Evolutionary conservation across 2,888 invertebrate species (phyloP), one percentile per base, ranked within the genome.

Genomic region (Coenonympha glycerion): DNA sequence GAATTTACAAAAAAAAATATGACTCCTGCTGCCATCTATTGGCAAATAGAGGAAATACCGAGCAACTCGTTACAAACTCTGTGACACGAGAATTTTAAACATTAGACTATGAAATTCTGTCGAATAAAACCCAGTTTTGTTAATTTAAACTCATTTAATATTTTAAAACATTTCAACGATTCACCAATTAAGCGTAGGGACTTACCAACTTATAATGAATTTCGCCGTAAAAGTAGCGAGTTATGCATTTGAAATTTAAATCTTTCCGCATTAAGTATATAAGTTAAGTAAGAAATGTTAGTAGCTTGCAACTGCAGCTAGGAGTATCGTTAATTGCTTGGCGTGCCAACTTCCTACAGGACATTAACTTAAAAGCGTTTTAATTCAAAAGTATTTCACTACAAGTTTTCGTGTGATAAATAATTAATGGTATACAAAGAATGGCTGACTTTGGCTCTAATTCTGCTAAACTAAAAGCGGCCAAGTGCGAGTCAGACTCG

Each of bases 281-380:
- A n/a, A n/a, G n/a, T n/a, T n/a, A n/a, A 36, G 40, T 36, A 48
- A 41, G 48, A 54, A 51, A 51, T 51, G 40, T 24, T 31, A 50
- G 36, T 34, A 28, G 51, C 24, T 41, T 51, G 28, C 5, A 39
- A 47, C 45, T 51, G 54, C 54, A 41, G 26, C 24, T 45, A n/a
- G n/a, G n/a, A n/a, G n/a, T n/a, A 45, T 41, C 40, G 47, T 54
- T 50, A 51, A 48, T 54, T 45, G 37, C 42, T 51, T 48, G 24
- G 45, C 16, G 22, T 15, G 42, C 39, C 18, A 44, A 47, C 45
- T 52, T 26, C 24, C 22, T 16, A 6, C 31, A 21, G 34, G 16
- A 34, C 30, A 31, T 31, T 31, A 9, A 5, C 22, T 22, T 44
- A 22, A 11, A 11, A 44, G 22, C 31, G 4, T n/a, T 19, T 36